These are phyloP conservation scores for Lampropteryx suffumata DNA, from an alignment of 2,888 invertebrate species.

Conservation along the genomic window DNA sequence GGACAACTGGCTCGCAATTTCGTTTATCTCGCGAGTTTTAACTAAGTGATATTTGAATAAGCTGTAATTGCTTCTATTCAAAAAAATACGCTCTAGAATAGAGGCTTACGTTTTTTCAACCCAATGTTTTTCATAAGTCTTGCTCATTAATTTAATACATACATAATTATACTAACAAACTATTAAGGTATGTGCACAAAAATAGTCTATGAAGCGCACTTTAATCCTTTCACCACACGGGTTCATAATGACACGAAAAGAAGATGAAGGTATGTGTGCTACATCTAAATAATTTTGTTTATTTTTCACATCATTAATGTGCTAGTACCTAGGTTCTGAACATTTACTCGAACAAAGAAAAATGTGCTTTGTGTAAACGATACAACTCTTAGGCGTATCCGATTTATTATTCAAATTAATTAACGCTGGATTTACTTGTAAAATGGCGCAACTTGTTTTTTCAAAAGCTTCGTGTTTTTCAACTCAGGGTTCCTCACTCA, in stretches of 20 bases:
- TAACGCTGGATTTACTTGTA: slow-evolving; percentile 27
- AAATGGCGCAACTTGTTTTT: slow-evolving; percentile 18
- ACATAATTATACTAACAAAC: too few species aligned
- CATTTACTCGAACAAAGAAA: slow-evolving; percentile 15
- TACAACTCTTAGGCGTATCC: slow-evolving; percentile 23
- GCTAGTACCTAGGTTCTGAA: neutral
- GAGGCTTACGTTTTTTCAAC: too few species aligned
- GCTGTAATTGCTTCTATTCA: neutral
- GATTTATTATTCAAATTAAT: slow-evolving; percentile 35
- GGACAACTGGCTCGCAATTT: slow-evolving; percentile 52
- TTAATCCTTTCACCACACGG: too few species aligned
- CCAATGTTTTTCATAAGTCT: too few species aligned
- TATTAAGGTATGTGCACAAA: too few species aligned
- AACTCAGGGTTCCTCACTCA: slow-evolving; percentile 1
- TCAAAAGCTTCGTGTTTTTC: slow-evolving; percentile 5
- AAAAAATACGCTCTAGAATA: too few species aligned
- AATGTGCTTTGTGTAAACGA: slow-evolving; percentile 22
- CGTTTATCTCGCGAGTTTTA: slow-evolving; percentile 43
- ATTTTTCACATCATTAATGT: slow-evolving; percentile 12
- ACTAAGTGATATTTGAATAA: slow-evolving; percentile 31
- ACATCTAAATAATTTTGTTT: slow-evolving; percentile 6
- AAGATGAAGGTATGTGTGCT: too few species aligned
- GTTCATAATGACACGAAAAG: too few species aligned
- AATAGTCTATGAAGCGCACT: too few species aligned
- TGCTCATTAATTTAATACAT: too few species aligned